phyloP scores from a whole-genome alignment of 2,797 vertebrate genomes.

The Tenualosa thibaudeaui region DNA sequence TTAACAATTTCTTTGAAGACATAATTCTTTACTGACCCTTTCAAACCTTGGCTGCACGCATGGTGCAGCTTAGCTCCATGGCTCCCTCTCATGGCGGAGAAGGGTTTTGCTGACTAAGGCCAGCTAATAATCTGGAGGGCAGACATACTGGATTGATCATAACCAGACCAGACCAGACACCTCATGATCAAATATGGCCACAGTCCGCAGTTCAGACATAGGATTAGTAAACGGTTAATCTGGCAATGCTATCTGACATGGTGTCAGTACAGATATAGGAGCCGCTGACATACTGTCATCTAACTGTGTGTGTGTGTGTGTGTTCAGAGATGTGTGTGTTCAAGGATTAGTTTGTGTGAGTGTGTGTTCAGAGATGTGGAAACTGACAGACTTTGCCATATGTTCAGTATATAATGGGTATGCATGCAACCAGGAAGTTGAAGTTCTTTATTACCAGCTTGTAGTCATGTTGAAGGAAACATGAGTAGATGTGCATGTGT shows the following conservation, averaged over 20 bases:
- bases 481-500: not conserved
- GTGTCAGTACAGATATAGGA: not conserved
- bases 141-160: not conserved
- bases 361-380: not conserved
- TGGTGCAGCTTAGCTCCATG: not conserved
- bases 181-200: not conserved
- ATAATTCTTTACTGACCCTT: not conserved
- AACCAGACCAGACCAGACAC: too few species aligned
- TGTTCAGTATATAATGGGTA: not conserved
- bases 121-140: not conserved
- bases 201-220: not conserved
- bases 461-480: not conserved
- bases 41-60: not conserved
- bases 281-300: not conserved
- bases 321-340: not conserved
- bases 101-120: not conserved
- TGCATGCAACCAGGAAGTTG: not conserved
- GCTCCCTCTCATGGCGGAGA: not conserved
- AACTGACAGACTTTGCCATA: not conserved
- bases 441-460: not conserved
- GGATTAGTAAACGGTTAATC: conserved; percentile 9
- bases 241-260: not conserved
- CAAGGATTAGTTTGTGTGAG: too few species aligned
- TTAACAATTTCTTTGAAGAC: not conserved
- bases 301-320: not conserved